Conservation (phyloP, 1,140 invertebrate species). For the Copidosoma floridanum region DNA sequence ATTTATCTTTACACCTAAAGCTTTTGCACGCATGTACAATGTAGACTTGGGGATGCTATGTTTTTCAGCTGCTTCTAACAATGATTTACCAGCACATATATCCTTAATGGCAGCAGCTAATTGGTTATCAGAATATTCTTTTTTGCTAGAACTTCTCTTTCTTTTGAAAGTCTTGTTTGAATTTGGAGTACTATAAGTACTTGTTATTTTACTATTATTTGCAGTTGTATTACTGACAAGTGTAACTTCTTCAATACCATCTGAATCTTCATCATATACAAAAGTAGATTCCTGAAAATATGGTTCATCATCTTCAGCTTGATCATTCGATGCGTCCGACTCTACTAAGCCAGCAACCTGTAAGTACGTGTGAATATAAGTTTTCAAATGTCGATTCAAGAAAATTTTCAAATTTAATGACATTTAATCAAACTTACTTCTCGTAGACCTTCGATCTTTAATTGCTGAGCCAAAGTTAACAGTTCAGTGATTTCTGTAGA, state of each 20-base stretch:
- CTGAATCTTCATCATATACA: not conserved
- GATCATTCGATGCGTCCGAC: too few species aligned
- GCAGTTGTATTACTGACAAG: too few species aligned
- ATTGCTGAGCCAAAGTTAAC: slow-evolving; percentile 54
- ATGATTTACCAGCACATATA: slow-evolving; percentile 46
- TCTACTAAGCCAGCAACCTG: too few species aligned
- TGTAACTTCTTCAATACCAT: not conserved
- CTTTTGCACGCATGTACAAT: slow-evolving; percentile 54
- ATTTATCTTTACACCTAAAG: slow-evolving; percentile 49
- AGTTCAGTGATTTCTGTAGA: slow-evolving; percentile 54
- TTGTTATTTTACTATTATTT: too few species aligned
- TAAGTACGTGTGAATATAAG: too few species aligned
- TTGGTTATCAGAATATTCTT: slow-evolving; percentile 51
- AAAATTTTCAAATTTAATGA: too few species aligned
- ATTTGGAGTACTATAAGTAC: not conserved
- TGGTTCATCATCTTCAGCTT: slow-evolving; percentile 7
- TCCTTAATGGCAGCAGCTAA: slow-evolving; percentile 51
- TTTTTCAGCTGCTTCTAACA: slow-evolving; percentile 50
- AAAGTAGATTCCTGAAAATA: too few species aligned
- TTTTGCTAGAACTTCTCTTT: slow-evolving; percentile 40
- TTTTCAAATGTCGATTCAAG: too few species aligned
- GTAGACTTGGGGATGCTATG: slow-evolving; percentile 56
- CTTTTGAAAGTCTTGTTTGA: not conserved
- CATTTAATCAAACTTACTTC: slow-evolving; percentile 46
- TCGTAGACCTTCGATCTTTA: slow-evolving; percentile 58